phyloP scores from a whole-genome alignment of 2,113 vertebrate genomes.

The Dipodomys spectabilis region DNA sequence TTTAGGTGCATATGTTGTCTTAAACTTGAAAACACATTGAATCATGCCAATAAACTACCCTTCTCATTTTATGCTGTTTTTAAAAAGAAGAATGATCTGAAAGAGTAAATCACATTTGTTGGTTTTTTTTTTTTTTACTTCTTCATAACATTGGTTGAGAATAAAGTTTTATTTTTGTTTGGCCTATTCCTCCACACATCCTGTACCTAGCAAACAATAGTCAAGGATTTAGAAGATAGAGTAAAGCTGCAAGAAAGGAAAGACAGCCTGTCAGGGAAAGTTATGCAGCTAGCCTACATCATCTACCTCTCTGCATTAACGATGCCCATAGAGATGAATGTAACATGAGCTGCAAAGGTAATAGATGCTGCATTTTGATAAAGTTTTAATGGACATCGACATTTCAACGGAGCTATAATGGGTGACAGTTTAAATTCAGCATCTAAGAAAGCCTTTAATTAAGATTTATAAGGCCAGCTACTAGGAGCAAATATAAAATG shows the following conservation, averaged over 20 bases:
- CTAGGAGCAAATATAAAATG: constrained; percentile 73
- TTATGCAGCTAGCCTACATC: not conserved
- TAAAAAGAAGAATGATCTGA: constrained; percentile 2
- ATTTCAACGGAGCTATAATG: constrained; percentile 45
- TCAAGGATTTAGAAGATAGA: constrained; percentile 23
- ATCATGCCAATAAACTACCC: not conserved
- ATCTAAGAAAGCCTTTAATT: constrained; percentile 74
- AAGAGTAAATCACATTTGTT: not conserved
- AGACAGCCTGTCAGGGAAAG: not conserved
- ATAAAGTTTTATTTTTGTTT: constrained; percentile 34
- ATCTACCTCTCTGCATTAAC: constrained; percentile 1
- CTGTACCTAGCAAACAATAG: not conserved
- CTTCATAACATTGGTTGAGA: not conserved
- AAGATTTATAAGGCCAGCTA: constrained; percentile 77
- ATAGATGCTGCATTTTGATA: constrained; percentile 55
- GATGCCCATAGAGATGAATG: constrained; percentile 13
- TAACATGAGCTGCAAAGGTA: constrained; percentile 52
- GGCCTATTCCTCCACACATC: constrained; percentile 26
- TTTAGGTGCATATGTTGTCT: constrained; percentile 3
- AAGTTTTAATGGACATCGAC: constrained; percentile 34
- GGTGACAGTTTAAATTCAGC: constrained; percentile 73
- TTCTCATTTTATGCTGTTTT: constrained; percentile 3
- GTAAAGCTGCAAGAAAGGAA: not conserved
- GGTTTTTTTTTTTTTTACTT: not conserved
- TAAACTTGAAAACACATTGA: not conserved